Percentiles rank a stretch among this genome's conserved stretches.
phyloP scores from a whole-genome alignment of 2,113 vertebrate genomes.

The Myodes glareolus region DNA sequence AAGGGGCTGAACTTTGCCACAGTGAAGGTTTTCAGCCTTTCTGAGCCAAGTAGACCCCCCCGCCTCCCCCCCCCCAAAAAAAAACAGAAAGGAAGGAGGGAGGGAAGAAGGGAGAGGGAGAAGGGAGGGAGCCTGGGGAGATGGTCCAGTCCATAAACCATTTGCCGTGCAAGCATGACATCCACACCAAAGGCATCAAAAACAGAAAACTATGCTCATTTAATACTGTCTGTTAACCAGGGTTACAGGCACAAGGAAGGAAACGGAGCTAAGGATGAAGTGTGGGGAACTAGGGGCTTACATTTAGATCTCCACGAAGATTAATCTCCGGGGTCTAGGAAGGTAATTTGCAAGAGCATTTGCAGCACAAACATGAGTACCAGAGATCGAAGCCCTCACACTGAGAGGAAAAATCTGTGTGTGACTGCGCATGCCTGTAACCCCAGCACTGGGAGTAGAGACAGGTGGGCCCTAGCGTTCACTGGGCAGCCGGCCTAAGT shows the following conservation, averaged over 20 bases:
- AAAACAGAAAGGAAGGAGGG: too few relatives aligned
- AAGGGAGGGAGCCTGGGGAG: background rate
- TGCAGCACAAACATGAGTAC: background rate
- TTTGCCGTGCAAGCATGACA: background rate
- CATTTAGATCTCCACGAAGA: background rate
- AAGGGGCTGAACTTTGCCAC: background rate
- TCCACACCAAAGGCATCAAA: background rate
- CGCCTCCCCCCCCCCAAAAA: background rate
- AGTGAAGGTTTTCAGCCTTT: background rate
- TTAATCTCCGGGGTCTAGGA: background rate
- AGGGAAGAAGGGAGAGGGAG: background rate
- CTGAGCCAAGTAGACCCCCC: constrained; percentile 20
- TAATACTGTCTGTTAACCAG: background rate
- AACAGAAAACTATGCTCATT: constrained; percentile 3
- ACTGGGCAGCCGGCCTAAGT: background rate
- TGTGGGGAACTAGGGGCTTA: background rate
- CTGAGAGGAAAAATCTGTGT: background rate
- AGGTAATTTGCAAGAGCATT: background rate
- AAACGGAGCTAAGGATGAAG: background rate
- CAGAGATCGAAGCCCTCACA: background rate
- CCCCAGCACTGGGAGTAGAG: background rate
- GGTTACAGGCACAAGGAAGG: background rate
- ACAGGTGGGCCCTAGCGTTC: background rate
- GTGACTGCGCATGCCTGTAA: background rate
- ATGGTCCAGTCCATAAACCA: background rate